phyloP scores from a whole-genome alignment of 2,113 vertebrate species.

The Tupaia chinensis region DNA sequence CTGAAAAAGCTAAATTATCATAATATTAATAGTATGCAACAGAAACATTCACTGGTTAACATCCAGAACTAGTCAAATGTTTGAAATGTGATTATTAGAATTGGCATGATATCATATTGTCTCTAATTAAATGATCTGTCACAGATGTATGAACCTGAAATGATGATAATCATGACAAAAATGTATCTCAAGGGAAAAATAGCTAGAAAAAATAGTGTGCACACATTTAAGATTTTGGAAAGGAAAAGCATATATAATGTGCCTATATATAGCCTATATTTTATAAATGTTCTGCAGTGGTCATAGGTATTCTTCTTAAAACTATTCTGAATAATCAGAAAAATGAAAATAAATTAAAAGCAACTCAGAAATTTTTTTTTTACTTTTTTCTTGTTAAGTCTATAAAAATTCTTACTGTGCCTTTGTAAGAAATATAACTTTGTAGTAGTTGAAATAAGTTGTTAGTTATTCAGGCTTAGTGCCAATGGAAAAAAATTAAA shows the following conservation, averaged over 20 bases:
- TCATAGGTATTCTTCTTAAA: not conserved
- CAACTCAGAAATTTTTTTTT: not conserved
- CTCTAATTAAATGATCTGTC: not conserved
- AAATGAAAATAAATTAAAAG: not conserved
- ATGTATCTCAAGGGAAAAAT: not conserved
- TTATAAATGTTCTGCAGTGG: not conserved
- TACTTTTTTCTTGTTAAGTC: not conserved
- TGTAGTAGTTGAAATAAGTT: not conserved
- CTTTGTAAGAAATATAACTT: slow-evolving; percentile 9
- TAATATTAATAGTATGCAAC: not conserved
- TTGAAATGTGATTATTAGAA: not conserved
- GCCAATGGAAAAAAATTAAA: not conserved
- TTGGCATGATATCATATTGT: not conserved
- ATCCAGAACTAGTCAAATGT: not conserved
- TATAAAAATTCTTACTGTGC: slow-evolving; percentile 1
- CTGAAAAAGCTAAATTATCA: not conserved
- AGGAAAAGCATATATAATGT: not conserved
- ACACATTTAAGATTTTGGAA: not conserved
- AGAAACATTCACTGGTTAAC: not conserved
- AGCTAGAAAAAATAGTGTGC: not conserved
- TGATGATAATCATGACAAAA: not conserved
- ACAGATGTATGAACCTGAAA: not conserved
- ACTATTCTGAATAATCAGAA: not conserved
- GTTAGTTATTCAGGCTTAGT: not conserved
- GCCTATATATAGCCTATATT: not conserved